phyloP scores from a whole-genome alignment of 2,797 vertebrate species.

The Caiman crocodilus region DNA sequence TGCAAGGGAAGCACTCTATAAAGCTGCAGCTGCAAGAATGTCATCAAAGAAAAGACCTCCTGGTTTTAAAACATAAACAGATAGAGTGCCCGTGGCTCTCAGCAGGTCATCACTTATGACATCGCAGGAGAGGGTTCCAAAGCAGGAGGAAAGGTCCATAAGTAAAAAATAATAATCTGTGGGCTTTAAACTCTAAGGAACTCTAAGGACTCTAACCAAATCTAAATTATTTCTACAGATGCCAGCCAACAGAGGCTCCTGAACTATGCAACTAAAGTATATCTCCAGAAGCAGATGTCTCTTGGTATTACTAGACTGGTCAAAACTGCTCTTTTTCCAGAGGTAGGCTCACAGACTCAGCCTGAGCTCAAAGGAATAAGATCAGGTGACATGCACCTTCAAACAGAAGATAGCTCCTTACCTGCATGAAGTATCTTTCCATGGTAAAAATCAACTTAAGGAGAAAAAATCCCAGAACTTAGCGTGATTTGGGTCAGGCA shows the following conservation, averaged over 20 bases:
- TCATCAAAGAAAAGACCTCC: conserved; percentile 23
- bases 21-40: conserved; percentile 15
- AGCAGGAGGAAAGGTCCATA: neutral
- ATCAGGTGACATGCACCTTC: neutral
- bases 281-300: neutral
- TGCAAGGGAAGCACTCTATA: neutral
- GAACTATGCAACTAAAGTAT: fast-evolving
- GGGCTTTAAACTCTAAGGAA: neutral
- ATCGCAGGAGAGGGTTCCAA: neutral
- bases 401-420: neutral
- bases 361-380: neutral
- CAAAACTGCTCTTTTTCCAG: neutral
- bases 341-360: neutral
- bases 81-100: neutral
- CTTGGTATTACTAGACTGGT: neutral
- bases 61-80: neutral
- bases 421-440: neutral
- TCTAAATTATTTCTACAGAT: neutral
- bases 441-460: neutral
- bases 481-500: neutral
- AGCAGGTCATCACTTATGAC: neutral
- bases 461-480: neutral
- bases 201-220: neutral
- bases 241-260: neutral
- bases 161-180: neutral